Conservation (phyloP, 2,113 vertebrate species). For the Accipiter cooperii region DNA sequence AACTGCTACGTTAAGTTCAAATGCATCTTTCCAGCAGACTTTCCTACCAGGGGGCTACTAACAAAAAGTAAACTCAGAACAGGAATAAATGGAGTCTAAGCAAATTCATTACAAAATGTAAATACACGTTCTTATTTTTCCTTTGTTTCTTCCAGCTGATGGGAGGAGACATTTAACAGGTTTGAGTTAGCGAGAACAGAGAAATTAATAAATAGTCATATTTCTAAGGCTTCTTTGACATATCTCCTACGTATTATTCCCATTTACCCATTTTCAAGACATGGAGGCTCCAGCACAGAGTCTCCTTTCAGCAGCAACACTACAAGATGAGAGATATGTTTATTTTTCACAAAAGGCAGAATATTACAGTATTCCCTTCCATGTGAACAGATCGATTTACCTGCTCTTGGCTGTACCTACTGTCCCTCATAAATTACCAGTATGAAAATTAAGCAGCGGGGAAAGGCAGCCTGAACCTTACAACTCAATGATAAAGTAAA, state of each 20-base stretch:
- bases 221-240: background rate
- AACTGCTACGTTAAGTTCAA: background rate
- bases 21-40: background rate
- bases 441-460: background rate
- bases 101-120: background rate
- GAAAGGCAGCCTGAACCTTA: background rate
- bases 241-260: background rate
- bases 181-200: background rate
- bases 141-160: background rate
- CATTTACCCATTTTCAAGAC: background rate
- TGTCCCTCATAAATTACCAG: background rate
- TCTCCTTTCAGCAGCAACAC: background rate
- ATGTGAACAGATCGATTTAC: background rate
- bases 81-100: background rate
- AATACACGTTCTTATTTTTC: background rate
- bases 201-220: background rate
- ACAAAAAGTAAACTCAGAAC: background rate
- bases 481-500: background rate
- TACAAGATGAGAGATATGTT: background rate
- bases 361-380: background rate
- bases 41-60: background rate
- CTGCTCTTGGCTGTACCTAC: background rate
- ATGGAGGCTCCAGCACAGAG: background rate
- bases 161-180: background rate
- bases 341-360: background rate